Percentiles rank a stretch among this genome's conserved stretches.
Evolutionary conservation across 1,140 invertebrate genomes (phyloP).

Genomic region (Trichoplusia ni): DNA sequence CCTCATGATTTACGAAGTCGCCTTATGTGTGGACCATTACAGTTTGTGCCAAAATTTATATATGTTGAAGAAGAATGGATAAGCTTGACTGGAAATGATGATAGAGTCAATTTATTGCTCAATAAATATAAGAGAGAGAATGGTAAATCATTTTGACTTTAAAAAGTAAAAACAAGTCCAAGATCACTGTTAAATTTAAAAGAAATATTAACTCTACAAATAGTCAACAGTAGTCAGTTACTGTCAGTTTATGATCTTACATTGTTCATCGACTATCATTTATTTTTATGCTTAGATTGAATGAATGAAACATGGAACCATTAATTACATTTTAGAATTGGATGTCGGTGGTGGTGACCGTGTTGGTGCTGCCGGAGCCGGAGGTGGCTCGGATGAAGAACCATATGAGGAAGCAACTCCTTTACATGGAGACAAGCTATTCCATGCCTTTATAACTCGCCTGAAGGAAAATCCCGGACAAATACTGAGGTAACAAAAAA

Average conservation of each 20-base stretch:
- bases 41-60: conserved; percentile 69
- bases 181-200: too few relatives aligned
- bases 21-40: conserved; percentile 55
- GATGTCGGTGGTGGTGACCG: conserved; percentile 48
- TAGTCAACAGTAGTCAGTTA: too few relatives aligned
- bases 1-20: conserved; percentile 60
- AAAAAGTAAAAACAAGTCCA: too few relatives aligned
- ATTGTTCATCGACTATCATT: too few relatives aligned
- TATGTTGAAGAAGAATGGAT: conserved; percentile 73
- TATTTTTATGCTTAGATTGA: too few relatives aligned
- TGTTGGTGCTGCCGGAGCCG: conserved; percentile 29
- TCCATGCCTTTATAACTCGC: conserved; percentile 89
- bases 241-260: too few relatives aligned
- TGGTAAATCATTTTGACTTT: conserved; percentile 47
- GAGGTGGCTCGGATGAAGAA: conserved; percentile 57
- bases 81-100: conserved; percentile 50
- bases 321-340: conserved; percentile 49
- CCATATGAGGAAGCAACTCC: conserved; percentile 89
- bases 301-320: too few relatives aligned
- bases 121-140: conserved; percentile 72
- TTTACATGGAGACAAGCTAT: conserved; percentile 90
- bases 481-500: conserved; percentile 91
- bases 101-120: conserved; percentile 64
- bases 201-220: too few relatives aligned
- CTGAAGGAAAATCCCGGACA: conserved; percentile 90